phyloP scores from a whole-genome alignment of 2,113 vertebrate genomes.

The Perca schrenkii region DNA sequence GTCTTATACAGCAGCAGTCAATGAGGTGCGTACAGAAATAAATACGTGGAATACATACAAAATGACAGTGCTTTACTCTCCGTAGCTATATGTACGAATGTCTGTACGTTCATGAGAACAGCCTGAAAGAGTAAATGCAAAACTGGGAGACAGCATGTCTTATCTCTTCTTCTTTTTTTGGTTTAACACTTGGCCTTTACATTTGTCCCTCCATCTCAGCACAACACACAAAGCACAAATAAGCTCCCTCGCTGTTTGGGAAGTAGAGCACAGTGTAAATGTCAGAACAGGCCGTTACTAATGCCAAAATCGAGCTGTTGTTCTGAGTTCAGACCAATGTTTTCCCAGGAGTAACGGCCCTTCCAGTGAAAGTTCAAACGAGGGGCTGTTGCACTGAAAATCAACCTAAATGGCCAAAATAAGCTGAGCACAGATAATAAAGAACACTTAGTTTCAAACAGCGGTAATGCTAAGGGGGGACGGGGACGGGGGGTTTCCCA shows the following conservation, averaged over 20 bases:
- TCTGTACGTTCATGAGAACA: too few species aligned
- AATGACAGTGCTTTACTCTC: too few species aligned
- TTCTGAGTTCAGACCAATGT: slow-evolving; percentile 20
- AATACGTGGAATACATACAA: too few species aligned
- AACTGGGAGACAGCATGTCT: not conserved
- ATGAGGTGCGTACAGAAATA: too few species aligned
- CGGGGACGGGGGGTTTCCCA: slow-evolving; percentile 31
- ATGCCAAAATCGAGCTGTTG: slow-evolving; percentile 20
- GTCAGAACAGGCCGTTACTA: slow-evolving; percentile 20
- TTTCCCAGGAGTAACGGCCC: slow-evolving; percentile 45
- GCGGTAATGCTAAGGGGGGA: not conserved
- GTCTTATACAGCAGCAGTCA: too few species aligned
- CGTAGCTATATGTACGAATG: too few species aligned
- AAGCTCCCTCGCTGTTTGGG: not conserved
- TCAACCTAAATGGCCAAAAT: slow-evolving; percentile 30
- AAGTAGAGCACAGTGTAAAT: slow-evolving; percentile 18
- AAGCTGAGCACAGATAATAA: slow-evolving; percentile 37
- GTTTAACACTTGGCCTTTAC: not conserved
- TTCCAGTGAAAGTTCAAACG: slow-evolving; percentile 37
- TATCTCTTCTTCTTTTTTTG: slow-evolving; percentile 1
- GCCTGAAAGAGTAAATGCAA: not conserved
- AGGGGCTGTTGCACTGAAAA: slow-evolving; percentile 26
- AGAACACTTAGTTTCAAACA: slow-evolving; percentile 41
- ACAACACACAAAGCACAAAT: slow-evolving; percentile 18
- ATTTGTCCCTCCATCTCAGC: slow-evolving; percentile 14